Evolutionary conservation across 2,888 invertebrate species (phyloP), one percentile per base, ranked within the genome.

Genomic region (Pandemis heparana): DNA sequence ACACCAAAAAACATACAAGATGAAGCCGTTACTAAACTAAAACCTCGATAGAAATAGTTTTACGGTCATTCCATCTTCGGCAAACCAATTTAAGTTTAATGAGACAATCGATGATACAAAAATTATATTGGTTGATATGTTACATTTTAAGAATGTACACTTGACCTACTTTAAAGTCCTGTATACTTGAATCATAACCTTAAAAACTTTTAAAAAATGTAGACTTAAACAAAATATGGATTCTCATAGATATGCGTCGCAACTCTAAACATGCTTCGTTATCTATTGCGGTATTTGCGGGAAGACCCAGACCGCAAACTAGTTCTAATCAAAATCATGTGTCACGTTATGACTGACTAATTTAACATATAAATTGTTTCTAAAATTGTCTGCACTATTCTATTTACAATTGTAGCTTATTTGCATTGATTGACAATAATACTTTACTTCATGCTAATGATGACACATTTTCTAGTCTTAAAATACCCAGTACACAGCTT

Each of bases 201-300:
- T 46, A 46, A 46, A 14, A 46, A 46, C 12, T 12, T 46, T 10
- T 46, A 10, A 14, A 46, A 46, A 46, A 46, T 14, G 0, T 46
- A 46, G 0, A 5, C 3, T 46, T 23, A 56, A 12, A 56, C 56
- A 56, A 56, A 56, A 56, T 5, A 9, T 5, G 10, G 23, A 10
- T 12, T n/a, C 10, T 18, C 56, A 23, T 23, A 56, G 23, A 10
- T 3, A 53, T 9, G 23, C 23, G 56, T 56, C 56, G 23, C 9
- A n/a, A 16, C 14, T 48, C 48, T n/a, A 56, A 56, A 23, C 56
- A 1, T 6, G 69, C 69, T 59, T 48, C 66, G 63, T 48, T 73
- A 73, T 73, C 73, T 23, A 43, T 39, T 72, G 72, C 46, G 72
- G 72, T 73, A 14, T 38, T 56, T 14, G 68, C 48, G 63, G 72